These are phyloP conservation scores for Setipinna tenuifilis DNA, from an alignment of 2,797 vertebrate species.

Conservation along the genomic window DNA sequence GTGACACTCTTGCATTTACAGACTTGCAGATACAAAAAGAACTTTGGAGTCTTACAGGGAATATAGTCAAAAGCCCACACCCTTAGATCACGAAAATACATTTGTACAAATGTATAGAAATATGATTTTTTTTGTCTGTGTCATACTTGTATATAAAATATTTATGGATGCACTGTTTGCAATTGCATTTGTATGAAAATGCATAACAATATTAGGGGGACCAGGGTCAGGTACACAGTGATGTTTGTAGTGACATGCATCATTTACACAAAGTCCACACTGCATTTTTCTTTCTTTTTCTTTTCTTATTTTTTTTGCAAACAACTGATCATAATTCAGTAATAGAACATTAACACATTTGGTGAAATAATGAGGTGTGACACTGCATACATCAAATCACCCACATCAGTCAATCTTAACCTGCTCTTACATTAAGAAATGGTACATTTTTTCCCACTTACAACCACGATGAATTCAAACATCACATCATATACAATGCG, in stretches of 20 bases:
- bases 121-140: background rate
- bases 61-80: slow-evolving; percentile 22
- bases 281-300: background rate
- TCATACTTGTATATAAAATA: slow-evolving; percentile 34
- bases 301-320: background rate
- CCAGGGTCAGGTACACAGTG: background rate
- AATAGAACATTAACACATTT: slow-evolving; percentile 47
- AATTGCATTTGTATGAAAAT: slow-evolving; percentile 14
- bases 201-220: background rate
- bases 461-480: background rate
- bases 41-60: slow-evolving; percentile 24
- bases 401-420: slow-evolving; percentile 14
- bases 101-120: slow-evolving; percentile 45
- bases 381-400: slow-evolving; percentile 48
- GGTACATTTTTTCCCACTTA: background rate
- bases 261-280: slow-evolving; percentile 22
- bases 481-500: background rate
- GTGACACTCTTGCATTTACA: slow-evolving; percentile 34
- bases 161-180: slow-evolving; percentile 46
- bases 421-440: background rate
- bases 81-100: slow-evolving; percentile 54
- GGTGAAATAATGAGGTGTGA: slow-evolving; percentile 33
- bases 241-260: slow-evolving; percentile 16
- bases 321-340: slow-evolving; percentile 6
- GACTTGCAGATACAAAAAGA: slow-evolving; percentile 22